Evolutionary conservation across 2,888 invertebrate genomes (phyloP), one percentile per base, ranked within the genome.

Genomic region (Girardia tigrina): DNA sequence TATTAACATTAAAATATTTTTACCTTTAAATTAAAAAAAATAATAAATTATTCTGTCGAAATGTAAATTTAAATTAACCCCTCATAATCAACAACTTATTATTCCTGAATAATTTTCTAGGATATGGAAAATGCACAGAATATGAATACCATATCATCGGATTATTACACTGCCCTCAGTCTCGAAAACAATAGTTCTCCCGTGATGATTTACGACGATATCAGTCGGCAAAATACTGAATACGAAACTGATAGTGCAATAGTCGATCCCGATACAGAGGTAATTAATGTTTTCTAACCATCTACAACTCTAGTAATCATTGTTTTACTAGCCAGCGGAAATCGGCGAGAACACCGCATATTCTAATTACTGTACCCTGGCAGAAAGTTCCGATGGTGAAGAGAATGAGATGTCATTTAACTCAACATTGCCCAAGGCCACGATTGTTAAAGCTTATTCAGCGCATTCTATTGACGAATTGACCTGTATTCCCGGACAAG

Each of bases 391-490:
- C 2, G 56, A 56, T 23, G n/a, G 56, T 56, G 56, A 56, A 16
- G 56, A 56, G 2, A 56, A 8, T 16, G 23, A 56, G n/a, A 56
- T 20, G 6, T 56, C 56, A n/a, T 12, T 2, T 8, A n/a, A 56
- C 6, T 20, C n/a, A 20, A 20, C 56, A 20, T 16, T 56, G 23
- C 4, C 56, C 6, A 56, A 56, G 23, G 4, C 56, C n/a, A 56
- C 4, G 4, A 56, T 56, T n/a, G 56, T 56, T 12, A 56, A 23
- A 16, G 56, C 56, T 6, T 56, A 56, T 56, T 56, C 56, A 16
- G 56, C 56, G n/a, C 56, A 56, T n/a, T 56, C 56, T 2, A 56
- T 56, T 56, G 56, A 56, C 23, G 56, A 56, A 56, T 23, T 56
- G 23, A 12, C 56, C n/a, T 56, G 56, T 16, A 56, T 56, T 16